phyloP scores from a whole-genome alignment of 2,888 invertebrate species.

The Dynastes tityus region DNA sequence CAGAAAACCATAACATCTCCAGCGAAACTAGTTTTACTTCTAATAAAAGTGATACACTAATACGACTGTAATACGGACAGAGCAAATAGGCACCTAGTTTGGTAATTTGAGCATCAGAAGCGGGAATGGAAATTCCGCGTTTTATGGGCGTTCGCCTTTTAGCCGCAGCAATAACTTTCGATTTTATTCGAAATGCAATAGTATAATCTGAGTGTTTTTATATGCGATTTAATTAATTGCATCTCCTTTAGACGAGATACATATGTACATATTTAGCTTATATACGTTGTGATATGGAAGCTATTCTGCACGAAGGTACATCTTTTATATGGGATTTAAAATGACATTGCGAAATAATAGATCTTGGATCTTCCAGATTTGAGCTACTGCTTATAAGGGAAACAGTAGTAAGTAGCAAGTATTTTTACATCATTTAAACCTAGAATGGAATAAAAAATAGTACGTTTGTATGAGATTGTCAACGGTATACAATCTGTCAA shows the following conservation, averaged over 20 bases:
- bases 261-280: not conserved
- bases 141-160: conserved; percentile 6
- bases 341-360: too few relatives aligned
- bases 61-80: not conserved
- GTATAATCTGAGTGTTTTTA: not conserved
- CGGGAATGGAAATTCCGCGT: not conserved
- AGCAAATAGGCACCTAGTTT: not conserved
- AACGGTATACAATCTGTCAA: too few relatives aligned
- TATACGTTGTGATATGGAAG: not conserved
- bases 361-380: too few relatives aligned
- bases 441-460: too few relatives aligned
- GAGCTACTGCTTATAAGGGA: too few relatives aligned
- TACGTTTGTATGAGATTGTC: too few relatives aligned
- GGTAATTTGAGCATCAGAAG: conserved; percentile 7
- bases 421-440: too few relatives aligned
- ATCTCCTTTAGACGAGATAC: conserved; percentile 6
- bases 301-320: too few relatives aligned
- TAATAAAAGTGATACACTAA: not conserved
- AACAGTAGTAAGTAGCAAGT: too few relatives aligned
- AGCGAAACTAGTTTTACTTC: conserved; percentile 9
- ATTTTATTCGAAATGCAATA: conserved; percentile 3
- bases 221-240: conserved; percentile 11
- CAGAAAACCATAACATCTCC: not conserved
- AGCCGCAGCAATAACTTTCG: conserved; percentile 1
- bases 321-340: too few relatives aligned